Evolutionary conservation across 2,113 vertebrate genomes (phyloP), one percentile per base, ranked within the genome.

Genomic region (Sigmodon hispidus): DNA sequence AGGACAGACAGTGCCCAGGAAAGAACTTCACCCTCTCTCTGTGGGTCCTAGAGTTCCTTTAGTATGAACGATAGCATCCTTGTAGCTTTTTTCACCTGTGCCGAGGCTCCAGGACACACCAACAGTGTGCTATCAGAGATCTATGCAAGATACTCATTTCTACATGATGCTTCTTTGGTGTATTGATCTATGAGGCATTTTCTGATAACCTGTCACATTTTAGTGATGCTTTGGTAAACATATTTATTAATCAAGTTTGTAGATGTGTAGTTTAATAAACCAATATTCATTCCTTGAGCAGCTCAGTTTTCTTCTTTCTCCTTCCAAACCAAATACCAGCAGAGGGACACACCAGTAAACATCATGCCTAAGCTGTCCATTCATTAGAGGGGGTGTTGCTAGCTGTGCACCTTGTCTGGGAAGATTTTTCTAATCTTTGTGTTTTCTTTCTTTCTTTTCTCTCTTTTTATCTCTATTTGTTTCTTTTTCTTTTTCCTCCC

Each of bases 241-340:
- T 69, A 63, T 96, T 98, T 97, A 67, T 96, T 96, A 94, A 48
- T 36, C 87, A 85, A 31, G 43, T 93, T 15, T 1, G 88, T 1
- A 87, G 50, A 93, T 50, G 1, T 94, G 72, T 88, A 34, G 81
- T 98, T 97, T 96, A 98, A 97, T 98, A 98, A 98, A 98, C 59
- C 50, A 43, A 15, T 76, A 0, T 76, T 96, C 96, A 90, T 67
- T 55, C 19, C 48, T 59, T 63, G 17, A 79, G 48, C n/a, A 24
- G 40, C 26, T 76, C 90, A 79, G 36, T 24, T 21, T 63, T 87
- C 13, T 97, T 90, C 48, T 93, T 94, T 55, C 89, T 97, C 7
- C 10, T 45, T 48, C 34, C 3, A 52, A 90, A 91, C 29, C n/a
- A 31, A 9, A 5, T 57, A 13, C 22, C 12, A 10, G 7, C 21